Evolutionary conservation across 2,797 vertebrate species (phyloP).

Genomic region (Lacerta agilis): DNA sequence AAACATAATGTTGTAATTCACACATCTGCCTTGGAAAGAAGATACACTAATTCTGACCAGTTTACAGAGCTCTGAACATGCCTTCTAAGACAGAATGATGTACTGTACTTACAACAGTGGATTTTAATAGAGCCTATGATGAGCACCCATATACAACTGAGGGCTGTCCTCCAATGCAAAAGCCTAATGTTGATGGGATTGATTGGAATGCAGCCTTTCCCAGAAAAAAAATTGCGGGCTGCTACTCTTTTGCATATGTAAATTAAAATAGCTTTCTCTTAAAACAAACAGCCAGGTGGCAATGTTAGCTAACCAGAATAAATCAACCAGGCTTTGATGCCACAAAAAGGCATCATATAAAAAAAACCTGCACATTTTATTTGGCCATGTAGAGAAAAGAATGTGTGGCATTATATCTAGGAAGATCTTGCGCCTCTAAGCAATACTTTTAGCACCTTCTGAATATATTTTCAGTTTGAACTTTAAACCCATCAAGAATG

Average conservation of each 20-base stretch:
- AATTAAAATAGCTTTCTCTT: background rate
- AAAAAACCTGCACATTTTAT: background rate
- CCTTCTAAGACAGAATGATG: background rate
- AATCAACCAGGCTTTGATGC: constrained; percentile 2
- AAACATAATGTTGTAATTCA: background rate
- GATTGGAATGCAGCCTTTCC: background rate
- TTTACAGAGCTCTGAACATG: background rate
- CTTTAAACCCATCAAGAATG: background rate
- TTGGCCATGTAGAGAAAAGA: constrained; percentile 11
- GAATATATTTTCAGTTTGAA: background rate
- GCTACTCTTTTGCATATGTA: background rate
- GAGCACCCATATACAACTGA: constrained; percentile 10
- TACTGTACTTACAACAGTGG: background rate
- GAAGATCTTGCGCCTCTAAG: background rate
- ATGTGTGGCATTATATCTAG: background rate
- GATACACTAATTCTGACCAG: background rate
- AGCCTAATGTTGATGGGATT: background rate
- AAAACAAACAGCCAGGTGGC: constrained; percentile 2
- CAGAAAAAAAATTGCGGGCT: background rate
- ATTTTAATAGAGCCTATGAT: background rate
- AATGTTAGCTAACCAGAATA: constrained; percentile 13
- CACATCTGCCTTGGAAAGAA: background rate
- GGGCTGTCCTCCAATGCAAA: constrained; percentile 9
- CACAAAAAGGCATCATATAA: background rate
- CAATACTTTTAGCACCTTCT: background rate